phyloP scores from a whole-genome alignment of 92 coral and sea anemone genomes.

The Ricordea florida region DNA sequence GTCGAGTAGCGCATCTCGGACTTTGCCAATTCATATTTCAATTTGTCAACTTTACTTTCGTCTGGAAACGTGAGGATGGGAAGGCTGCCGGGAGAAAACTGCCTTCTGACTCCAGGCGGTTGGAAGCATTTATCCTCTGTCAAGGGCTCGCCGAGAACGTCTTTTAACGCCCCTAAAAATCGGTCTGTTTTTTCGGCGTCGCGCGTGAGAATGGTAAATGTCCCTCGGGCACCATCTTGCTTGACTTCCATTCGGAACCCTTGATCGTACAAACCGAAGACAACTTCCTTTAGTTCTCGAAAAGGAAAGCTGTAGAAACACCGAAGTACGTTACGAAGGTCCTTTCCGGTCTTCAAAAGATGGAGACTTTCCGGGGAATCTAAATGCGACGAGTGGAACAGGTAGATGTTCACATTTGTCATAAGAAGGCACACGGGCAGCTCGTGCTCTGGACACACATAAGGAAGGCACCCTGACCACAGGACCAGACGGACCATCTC shows the following conservation, averaged over 20 bases:
- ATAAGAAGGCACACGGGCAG: conserved; percentile 89
- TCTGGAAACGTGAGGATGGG: conserved; percentile 73
- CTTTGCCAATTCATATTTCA: conserved; percentile 64
- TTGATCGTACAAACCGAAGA: conserved; percentile 89
- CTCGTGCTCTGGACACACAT: conserved; percentile 91
- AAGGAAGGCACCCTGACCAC: conserved; percentile 98
- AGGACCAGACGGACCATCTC: conserved; percentile 74
- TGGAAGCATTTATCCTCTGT: conserved; percentile 49
- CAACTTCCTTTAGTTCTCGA: conserved; percentile 72
- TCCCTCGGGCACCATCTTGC: conserved; percentile 84
- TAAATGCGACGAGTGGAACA: conserved; percentile 73
- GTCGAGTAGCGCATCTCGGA: conserved; percentile 33
- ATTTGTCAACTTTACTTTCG: conserved; percentile 65
- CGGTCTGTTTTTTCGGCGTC: conserved; percentile 87
- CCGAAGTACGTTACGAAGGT: conserved; percentile 61
- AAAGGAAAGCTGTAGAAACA: conserved; percentile 85
- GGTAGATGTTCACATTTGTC: conserved; percentile 82
- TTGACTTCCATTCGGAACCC: conserved; percentile 73
- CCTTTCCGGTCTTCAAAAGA: conserved; percentile 35
- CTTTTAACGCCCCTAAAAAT: conserved; percentile 67
- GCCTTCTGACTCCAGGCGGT: conserved; percentile 63
- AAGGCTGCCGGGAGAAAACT: conserved; percentile 40
- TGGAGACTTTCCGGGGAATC: conserved; percentile 21
- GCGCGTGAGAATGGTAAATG: conserved; percentile 92
- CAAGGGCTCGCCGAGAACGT: conserved; percentile 69